Evolutionary conservation across 1,140 invertebrate genomes (phyloP).

Genomic region (Harlomillsia oculata): DNA sequence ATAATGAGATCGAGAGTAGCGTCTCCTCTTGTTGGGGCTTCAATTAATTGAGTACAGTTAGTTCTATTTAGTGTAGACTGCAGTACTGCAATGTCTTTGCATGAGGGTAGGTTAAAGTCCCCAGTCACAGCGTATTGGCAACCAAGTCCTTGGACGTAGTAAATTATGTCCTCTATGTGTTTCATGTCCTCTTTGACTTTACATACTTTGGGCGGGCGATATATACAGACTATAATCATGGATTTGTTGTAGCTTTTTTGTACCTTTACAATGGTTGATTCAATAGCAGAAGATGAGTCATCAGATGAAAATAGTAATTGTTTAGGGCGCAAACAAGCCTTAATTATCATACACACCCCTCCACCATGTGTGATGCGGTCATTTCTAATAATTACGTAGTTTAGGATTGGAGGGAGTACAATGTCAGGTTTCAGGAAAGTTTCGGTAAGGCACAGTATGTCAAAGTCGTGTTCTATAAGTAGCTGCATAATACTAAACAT

Average conservation of each 20-base stretch:
- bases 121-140: not conserved
- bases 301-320: not conserved
- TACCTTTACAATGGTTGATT: not conserved
- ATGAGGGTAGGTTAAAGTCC: not conserved
- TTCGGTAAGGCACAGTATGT: not conserved
- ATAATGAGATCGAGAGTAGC: not conserved
- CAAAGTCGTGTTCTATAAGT: too few species aligned
- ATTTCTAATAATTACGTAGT: not conserved
- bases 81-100: not conserved
- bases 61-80: not conserved
- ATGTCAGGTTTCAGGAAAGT: not conserved
- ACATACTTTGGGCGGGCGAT: not conserved
- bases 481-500: too few species aligned
- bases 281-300: not conserved
- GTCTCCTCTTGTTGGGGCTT: not conserved
- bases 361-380: not conserved
- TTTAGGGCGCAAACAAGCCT: not conserved
- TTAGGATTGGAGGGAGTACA: not conserved
- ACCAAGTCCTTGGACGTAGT: not conserved
- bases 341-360: not conserved
- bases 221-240: not conserved
- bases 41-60: not conserved
- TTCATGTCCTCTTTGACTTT: not conserved
- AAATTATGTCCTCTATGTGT: not conserved
- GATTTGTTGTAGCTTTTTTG: not conserved